These are phyloP conservation scores for Trichogramma dendrolimi DNA, from an alignment of 2,888 invertebrate species.

Conservation along the genomic window DNA sequence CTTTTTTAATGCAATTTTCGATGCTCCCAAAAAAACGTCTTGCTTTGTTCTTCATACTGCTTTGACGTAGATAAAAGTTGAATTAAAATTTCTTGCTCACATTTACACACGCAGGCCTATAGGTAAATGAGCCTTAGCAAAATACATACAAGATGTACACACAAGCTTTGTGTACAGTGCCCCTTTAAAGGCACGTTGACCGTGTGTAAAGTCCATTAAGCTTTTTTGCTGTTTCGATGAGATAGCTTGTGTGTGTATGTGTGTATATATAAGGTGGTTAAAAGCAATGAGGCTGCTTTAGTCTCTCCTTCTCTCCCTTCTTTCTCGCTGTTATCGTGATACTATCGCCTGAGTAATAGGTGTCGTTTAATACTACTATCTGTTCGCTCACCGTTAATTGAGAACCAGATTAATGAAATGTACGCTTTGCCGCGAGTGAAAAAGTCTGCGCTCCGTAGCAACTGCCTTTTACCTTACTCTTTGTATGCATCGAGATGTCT, in stretches of 20 bases:
- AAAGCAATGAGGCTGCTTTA: slow-evolving; percentile 11
- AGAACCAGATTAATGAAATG: slow-evolving; percentile 39
- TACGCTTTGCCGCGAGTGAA: slow-evolving; percentile 14
- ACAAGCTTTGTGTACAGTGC: no score
- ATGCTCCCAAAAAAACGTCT: no score
- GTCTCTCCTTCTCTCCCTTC: no score
- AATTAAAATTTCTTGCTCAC: no score
- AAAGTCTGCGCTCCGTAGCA: background rate
- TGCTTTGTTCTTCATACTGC: no score
- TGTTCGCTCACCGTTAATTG: slow-evolving; percentile 38
- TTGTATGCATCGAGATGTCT: background rate
- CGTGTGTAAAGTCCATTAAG: slow-evolving; percentile 30
- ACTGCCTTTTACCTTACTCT: background rate
- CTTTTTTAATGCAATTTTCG: no score
- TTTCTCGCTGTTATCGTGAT: slow-evolving; percentile 27
- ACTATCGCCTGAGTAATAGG: slow-evolving; percentile 38
- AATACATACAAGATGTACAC: no score
- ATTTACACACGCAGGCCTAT: no score
- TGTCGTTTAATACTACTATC: slow-evolving; percentile 40
- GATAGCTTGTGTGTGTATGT: background rate
- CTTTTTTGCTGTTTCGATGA: slow-evolving; percentile 29
- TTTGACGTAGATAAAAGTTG: no score
- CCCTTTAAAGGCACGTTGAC: slow-evolving; percentile 9
- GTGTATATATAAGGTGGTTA: slow-evolving; percentile 26
- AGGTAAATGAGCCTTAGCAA: no score